These are phyloP conservation scores for Sprattus sprattus DNA, from an alignment of 2,113 vertebrate species.

Conservation along the genomic window DNA sequence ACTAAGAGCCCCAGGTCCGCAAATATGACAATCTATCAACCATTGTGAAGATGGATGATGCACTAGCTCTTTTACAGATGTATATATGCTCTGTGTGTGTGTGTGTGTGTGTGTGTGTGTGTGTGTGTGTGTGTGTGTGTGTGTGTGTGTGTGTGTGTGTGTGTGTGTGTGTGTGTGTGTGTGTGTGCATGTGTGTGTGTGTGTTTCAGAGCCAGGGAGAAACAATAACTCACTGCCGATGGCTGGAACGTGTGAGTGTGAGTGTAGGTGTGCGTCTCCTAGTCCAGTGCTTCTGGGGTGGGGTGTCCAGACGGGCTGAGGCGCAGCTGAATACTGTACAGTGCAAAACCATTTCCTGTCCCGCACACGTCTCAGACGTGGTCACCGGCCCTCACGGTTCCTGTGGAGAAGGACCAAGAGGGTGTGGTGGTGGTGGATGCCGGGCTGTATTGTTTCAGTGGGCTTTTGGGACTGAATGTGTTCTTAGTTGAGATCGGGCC, in stretches of 20 bases:
- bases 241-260: not conserved
- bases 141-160: not conserved
- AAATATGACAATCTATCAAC: conserved; percentile 14
- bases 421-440: conserved; percentile 19
- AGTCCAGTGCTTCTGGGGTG: not conserved
- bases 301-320: not conserved
- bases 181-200: not conserved
- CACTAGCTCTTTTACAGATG: not conserved
- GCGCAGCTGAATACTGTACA: not conserved
- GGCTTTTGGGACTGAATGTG: conserved; percentile 21
- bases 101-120: conserved; percentile 17
- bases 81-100: not conserved
- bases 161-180: not conserved
- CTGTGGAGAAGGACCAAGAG: conserved; percentile 29
- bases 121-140: not conserved
- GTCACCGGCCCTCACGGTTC: conserved; percentile 19
- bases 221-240: not conserved
- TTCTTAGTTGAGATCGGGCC: conserved; percentile 1
- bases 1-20: not conserved
- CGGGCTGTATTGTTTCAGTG: not conserved
- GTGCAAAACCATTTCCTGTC: conserved; percentile 28
- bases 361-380: conserved; percentile 24
- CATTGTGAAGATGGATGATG: conserved; percentile 9
- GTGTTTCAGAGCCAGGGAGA: not conserved
- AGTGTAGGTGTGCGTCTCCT: not conserved